Conservation (phyloP, 2,888 invertebrate species). For the Xylota sylvarum region DNA sequence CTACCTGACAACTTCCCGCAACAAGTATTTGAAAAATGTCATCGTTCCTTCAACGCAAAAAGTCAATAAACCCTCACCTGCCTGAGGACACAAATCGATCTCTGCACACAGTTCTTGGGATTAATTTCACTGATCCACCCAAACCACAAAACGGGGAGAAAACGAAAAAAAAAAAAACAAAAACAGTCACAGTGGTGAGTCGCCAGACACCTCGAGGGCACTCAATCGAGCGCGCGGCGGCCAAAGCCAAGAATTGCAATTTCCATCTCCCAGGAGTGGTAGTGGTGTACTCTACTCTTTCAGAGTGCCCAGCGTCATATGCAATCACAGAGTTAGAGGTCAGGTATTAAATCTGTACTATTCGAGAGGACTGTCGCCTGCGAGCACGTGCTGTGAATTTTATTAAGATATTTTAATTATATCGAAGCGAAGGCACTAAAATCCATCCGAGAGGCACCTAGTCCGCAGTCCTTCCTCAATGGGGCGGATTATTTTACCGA, state of each 20-base stretch:
- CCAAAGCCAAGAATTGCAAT: conserved; percentile 51
- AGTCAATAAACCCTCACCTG: conserved; percentile 56
- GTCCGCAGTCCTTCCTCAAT: conserved; percentile 70
- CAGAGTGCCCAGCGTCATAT: conserved; percentile 51
- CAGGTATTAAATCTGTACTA: conserved; percentile 78
- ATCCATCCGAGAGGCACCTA: conserved; percentile 44
- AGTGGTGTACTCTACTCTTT: conserved; percentile 48
- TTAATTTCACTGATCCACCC: conserved; percentile 75
- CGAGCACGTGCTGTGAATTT: conserved; percentile 81
- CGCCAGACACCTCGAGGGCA: conserved; percentile 64
- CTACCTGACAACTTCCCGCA: neutral
- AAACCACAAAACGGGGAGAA: conserved; percentile 49
- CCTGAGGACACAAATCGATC: conserved; percentile 68
- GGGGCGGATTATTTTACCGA: conserved; percentile 74
- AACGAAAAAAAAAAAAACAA: conserved; percentile 9
- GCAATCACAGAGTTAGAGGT: conserved; percentile 78
- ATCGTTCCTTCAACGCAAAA: conserved; percentile 14
- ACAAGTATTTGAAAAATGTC: conserved; percentile 23
- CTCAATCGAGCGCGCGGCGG: conserved; percentile 12
- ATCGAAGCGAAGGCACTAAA: conserved; percentile 68
- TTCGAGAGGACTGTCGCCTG: conserved; percentile 78
- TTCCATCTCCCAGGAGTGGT: conserved; percentile 63
- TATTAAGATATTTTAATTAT: conserved; percentile 81
- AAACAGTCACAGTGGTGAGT: conserved; percentile 53
- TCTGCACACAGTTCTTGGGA: conserved; percentile 27